These are phyloP conservation scores for Ciconia boyciana DNA, from an alignment of 2,113 vertebrate species.

Conservation along the genomic window DNA sequence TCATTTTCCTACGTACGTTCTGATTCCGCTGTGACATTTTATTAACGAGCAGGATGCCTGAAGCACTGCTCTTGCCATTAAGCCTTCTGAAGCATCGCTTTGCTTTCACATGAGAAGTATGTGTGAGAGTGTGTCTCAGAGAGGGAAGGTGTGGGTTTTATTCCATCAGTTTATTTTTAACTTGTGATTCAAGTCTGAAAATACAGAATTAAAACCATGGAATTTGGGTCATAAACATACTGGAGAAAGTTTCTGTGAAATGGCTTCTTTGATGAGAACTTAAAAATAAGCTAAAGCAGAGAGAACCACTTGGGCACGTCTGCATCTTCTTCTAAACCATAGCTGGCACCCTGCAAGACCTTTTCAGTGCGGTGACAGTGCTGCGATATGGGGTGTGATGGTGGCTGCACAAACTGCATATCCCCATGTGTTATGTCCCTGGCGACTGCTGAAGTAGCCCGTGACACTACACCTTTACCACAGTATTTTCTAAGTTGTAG, in stretches of 20 bases:
- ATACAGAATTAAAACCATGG: neutral
- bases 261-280: neutral
- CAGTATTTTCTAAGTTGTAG: neutral
- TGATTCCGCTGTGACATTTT: neutral
- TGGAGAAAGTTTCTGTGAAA: neutral
- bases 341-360: neutral
- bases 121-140: neutral
- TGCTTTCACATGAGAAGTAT: neutral
- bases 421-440: fast-evolving
- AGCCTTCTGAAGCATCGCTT: neutral
- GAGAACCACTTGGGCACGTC: neutral
- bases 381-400: fast-evolving
- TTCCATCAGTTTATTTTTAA: neutral
- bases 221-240: neutral
- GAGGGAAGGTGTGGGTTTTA: neutral
- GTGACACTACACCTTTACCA: fast-evolving
- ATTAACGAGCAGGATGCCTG: neutral
- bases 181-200: neutral
- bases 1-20: fast-evolving
- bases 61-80: neutral
- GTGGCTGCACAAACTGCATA: neutral
- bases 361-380: neutral
- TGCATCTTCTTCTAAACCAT: neutral
- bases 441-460: fast-evolving
- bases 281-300: neutral